A percentile compares a stretch with the other conserved stretches of the same genome.
phyloP scores from a whole-genome alignment of 2,888 invertebrate genomes.

The Gnatocerus cornutus region DNA sequence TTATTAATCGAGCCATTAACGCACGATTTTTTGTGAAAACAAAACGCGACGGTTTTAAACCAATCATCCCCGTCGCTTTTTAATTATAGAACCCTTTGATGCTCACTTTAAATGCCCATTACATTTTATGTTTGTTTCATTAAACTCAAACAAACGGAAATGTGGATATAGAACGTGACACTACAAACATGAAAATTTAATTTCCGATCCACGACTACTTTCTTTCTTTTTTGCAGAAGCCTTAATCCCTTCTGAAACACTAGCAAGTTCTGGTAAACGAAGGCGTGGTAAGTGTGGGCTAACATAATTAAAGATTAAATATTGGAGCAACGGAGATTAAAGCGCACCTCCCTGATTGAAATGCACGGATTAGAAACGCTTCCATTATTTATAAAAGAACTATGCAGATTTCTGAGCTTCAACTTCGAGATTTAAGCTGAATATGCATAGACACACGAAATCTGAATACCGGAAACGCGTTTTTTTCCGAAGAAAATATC shows the following conservation, averaged over 20 bases:
- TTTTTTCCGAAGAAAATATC: constrained; percentile 16
- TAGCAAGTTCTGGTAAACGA: too few relatives aligned
- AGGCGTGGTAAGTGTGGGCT: not conserved
- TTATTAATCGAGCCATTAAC: too few relatives aligned
- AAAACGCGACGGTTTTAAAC: too few relatives aligned
- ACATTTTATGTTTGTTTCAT: too few relatives aligned
- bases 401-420: not conserved
- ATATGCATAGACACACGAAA: constrained; percentile 1
- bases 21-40: too few relatives aligned
- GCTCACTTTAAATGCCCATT: too few relatives aligned
- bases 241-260: not conserved
- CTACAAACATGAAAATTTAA: not conserved
- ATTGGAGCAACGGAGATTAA: constrained; percentile 1
- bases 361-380: constrained; percentile 5
- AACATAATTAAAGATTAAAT: constrained; percentile 10
- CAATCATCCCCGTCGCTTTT: too few relatives aligned
- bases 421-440: not conserved
- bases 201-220: not conserved
- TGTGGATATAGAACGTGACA: too few relatives aligned
- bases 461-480: constrained; percentile 15
- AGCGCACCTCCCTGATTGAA: constrained; percentile 6
- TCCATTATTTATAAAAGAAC: constrained; percentile 7
- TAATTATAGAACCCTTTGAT: too few relatives aligned
- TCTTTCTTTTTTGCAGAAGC: not conserved
- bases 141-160: too few relatives aligned